Evolutionary conservation across 2,888 invertebrate genomes (phyloP).

Genomic region (Drosophila mercatorum): DNA sequence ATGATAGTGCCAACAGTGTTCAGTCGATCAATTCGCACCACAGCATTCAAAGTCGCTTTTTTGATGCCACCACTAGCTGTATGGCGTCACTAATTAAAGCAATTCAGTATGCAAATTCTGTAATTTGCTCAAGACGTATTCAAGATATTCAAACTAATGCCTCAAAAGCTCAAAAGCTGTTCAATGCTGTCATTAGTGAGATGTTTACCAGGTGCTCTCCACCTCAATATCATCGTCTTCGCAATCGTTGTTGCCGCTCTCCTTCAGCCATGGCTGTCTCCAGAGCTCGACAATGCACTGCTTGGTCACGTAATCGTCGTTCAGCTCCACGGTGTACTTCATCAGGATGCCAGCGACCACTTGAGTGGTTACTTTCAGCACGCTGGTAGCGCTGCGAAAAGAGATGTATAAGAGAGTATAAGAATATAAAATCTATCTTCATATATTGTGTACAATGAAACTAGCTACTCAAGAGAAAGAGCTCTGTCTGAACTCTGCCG

Average conservation of each 20-base stretch:
- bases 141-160: neutral
- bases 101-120: neutral
- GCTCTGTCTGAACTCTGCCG: no score
- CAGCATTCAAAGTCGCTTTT: neutral
- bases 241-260: constrained; percentile 56
- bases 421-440: neutral
- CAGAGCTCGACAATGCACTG: constrained; percentile 59
- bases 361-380: constrained; percentile 65
- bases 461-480: no score
- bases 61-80: neutral
- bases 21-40: neutral
- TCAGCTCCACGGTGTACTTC: constrained; percentile 60
- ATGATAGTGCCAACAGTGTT: neutral
- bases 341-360: constrained; percentile 57
- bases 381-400: constrained; percentile 43
- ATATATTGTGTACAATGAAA: no score
- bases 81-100: neutral
- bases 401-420: neutral
- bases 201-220: constrained; percentile 49
- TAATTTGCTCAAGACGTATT: neutral
- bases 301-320: constrained; percentile 36
- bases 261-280: constrained; percentile 59
- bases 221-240: constrained; percentile 41
- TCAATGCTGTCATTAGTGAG: neutral
- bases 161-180: neutral